phyloP scores from a whole-genome alignment of 2,888 invertebrate genomes.

The Dryobotodes eremita region DNA sequence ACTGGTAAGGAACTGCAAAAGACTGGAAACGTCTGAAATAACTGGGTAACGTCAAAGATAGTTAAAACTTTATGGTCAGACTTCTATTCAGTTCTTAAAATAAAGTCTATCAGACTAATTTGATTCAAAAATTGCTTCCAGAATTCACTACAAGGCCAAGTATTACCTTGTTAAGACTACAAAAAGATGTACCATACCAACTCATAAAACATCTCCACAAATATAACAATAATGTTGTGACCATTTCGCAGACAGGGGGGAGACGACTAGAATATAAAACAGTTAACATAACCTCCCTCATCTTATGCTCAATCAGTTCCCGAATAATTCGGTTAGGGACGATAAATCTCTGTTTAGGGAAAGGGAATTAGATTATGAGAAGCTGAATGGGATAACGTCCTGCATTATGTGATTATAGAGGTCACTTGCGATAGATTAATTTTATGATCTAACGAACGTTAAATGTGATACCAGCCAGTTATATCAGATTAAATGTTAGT shows the following conservation, averaged over 20 bases:
- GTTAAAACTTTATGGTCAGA: too few species aligned
- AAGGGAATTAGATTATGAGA: slow-evolving; percentile 83
- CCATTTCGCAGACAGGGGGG: slow-evolving; percentile 69
- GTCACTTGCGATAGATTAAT: slow-evolving; percentile 81
- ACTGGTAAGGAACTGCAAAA: too few species aligned
- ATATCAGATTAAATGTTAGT: slow-evolving; percentile 33
- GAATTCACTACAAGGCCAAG: too few species aligned
- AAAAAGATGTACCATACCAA: neutral
- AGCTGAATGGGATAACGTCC: slow-evolving; percentile 79
- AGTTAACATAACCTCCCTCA: slow-evolving; percentile 79
- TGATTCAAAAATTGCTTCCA: too few species aligned
- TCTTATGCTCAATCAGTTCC: slow-evolving; percentile 83
- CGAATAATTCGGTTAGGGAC: slow-evolving; percentile 87
- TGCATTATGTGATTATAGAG: slow-evolving; percentile 83
- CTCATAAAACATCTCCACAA: slow-evolving; percentile 7
- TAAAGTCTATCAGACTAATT: too few species aligned
- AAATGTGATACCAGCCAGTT: slow-evolving; percentile 54
- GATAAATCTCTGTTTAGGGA: slow-evolving; percentile 89
- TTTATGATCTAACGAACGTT: slow-evolving; percentile 68
- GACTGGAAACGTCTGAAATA: too few species aligned
- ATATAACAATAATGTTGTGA: slow-evolving; percentile 32
- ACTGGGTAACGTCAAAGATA: too few species aligned
- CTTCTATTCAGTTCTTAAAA: too few species aligned
- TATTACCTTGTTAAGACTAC: too few species aligned
- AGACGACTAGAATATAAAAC: slow-evolving; percentile 80